These are phyloP conservation scores for Thryonomys swinderianus DNA, from an alignment of 2,113 vertebrate genomes.

Conservation along the genomic window DNA sequence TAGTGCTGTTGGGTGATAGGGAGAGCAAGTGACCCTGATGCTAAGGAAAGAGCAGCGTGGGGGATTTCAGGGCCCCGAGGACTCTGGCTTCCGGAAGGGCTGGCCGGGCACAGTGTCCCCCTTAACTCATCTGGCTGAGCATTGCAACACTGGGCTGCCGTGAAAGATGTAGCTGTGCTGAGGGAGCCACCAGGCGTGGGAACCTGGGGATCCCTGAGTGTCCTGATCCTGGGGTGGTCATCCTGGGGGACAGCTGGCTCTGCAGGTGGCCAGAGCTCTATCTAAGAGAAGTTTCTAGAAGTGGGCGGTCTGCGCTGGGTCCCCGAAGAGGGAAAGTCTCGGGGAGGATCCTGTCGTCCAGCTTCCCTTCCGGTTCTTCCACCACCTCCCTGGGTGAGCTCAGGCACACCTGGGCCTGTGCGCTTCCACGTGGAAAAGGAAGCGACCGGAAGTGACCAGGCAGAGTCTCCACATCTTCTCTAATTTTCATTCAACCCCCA, in stretches of 20 bases:
- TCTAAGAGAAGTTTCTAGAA: not conserved
- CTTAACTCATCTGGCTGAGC: slow-evolving; percentile 44
- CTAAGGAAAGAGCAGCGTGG: not conserved
- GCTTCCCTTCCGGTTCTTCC: accelerated
- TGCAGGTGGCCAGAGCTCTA: not conserved
- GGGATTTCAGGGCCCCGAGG: not conserved
- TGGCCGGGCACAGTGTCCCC: not conserved
- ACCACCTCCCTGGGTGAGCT: not conserved
- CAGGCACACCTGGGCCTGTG: not conserved
- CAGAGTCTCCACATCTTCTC: not conserved
- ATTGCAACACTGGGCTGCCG: not conserved
- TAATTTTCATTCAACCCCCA: not conserved
- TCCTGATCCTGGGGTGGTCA: not conserved
- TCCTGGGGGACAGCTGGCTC: not conserved
- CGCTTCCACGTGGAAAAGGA: not conserved
- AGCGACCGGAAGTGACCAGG: not conserved
- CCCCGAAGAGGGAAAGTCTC: accelerated
- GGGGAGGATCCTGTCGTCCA: accelerated
- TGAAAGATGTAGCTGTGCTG: not conserved
- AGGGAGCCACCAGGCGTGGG: slow-evolving; percentile 45
- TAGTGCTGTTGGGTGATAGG: not conserved
- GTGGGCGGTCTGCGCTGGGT: not conserved
- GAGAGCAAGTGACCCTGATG: not conserved
- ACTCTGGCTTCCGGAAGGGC: not conserved
- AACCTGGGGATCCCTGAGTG: not conserved